Conservation (phyloP, 2,797 vertebrate species). For the Peromyscus nudipes region DNA sequence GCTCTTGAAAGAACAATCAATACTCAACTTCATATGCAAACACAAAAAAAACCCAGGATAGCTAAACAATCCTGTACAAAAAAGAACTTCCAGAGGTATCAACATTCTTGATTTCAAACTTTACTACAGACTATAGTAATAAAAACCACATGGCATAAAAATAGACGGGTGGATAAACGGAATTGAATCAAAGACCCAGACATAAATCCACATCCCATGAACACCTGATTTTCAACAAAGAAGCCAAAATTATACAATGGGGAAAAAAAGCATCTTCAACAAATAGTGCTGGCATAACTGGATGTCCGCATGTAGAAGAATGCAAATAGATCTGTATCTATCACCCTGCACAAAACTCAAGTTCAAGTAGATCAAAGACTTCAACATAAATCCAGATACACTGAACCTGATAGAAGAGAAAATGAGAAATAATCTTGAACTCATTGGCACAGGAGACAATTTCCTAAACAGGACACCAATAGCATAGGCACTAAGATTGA, state of each 20-base stretch:
- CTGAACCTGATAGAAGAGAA: neutral
- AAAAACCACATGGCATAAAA: neutral
- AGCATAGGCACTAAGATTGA: neutral
- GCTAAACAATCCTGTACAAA: neutral
- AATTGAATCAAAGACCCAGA: neutral
- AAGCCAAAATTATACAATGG: neutral
- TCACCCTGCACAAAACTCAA: neutral
- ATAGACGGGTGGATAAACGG: neutral
- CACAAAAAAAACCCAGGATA: neutral
- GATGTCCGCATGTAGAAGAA: neutral
- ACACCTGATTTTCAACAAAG: neutral
- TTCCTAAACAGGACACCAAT: neutral
- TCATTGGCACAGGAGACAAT: neutral
- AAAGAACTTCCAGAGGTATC: neutral
- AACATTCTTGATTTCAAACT: neutral
- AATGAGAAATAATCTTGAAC: neutral
- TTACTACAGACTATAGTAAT: neutral
- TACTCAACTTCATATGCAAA: neutral
- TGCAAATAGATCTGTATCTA: neutral
- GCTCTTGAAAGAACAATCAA: neutral
- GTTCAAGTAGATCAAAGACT: neutral
- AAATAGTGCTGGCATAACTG: neutral
- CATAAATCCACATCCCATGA: neutral
- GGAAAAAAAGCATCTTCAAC: neutral
- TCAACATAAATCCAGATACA: neutral